Conservation (phyloP, 2,888 invertebrate genomes). For the Rhamnusium bicolor region DNA sequence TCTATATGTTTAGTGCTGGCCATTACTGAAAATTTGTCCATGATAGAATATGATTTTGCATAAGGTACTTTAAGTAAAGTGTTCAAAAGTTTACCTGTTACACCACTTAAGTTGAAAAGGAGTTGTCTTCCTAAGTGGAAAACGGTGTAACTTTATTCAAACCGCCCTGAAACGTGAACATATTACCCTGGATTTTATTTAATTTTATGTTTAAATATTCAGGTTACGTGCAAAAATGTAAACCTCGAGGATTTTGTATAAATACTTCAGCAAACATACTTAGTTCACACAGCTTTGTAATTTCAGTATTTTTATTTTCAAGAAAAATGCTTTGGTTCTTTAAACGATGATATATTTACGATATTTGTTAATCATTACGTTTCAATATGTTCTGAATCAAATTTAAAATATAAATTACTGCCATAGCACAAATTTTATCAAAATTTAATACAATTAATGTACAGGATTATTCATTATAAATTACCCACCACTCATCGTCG, state of each 20-base stretch:
- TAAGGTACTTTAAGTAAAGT: slow-evolving; percentile 6
- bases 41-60: slow-evolving; percentile 19
- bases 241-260: background rate
- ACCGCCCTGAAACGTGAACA: slow-evolving; percentile 5
- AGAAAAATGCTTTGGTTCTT: too few relatives aligned
- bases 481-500: too few relatives aligned
- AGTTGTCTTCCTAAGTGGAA: slow-evolving; percentile 31
- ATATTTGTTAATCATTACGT: too few relatives aligned
- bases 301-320: background rate
- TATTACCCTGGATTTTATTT: slow-evolving; percentile 12
- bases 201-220: background rate
- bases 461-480: too few relatives aligned
- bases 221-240: background rate
- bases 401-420: too few relatives aligned
- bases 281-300: background rate
- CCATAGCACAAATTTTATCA: too few relatives aligned
- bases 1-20: background rate
- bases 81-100: slow-evolving; percentile 33
- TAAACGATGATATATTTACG: too few relatives aligned
- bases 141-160: slow-evolving; percentile 31
- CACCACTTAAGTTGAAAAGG: slow-evolving; percentile 18
- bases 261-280: slow-evolving; percentile 9
- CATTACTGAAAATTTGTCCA: background rate
- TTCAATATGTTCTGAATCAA: too few relatives aligned
- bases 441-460: too few relatives aligned